Evolutionary conservation across 2,888 invertebrate species (phyloP).

Genomic region (Drosophila koepferae): DNA sequence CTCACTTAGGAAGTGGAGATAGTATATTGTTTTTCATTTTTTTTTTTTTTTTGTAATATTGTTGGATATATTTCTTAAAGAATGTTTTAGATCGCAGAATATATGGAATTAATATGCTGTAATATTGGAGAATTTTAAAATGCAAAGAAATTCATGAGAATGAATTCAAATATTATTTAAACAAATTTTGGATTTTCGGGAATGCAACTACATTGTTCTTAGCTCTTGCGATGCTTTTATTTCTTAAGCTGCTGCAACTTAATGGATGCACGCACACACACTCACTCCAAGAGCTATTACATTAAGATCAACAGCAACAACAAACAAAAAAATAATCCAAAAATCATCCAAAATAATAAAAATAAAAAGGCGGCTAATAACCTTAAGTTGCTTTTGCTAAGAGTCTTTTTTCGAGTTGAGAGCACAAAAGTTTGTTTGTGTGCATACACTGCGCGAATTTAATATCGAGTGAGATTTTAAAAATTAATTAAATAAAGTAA

Average conservation of each 20-base stretch:
- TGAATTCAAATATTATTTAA: background rate
- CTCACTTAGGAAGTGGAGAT: background rate
- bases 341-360: slow-evolving; percentile 41
- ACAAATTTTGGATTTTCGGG: background rate
- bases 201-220: background rate
- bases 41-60: too few relatives aligned
- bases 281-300: slow-evolving; percentile 35
- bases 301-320: slow-evolving; percentile 60
- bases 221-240: background rate
- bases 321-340: slow-evolving; percentile 53
- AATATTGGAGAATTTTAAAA: background rate
- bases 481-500: too few relatives aligned
- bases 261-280: slow-evolving; percentile 16
- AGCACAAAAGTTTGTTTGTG: slow-evolving; percentile 25
- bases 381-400: slow-evolving; percentile 61
- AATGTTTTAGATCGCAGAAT: too few relatives aligned
- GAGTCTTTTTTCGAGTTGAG: slow-evolving; percentile 34
- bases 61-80: background rate
- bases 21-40: background rate
- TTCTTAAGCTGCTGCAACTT: slow-evolving; percentile 26
- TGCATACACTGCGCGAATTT: slow-evolving; percentile 32
- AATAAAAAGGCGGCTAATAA: slow-evolving; percentile 69
- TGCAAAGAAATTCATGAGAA: background rate
- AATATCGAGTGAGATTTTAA: too few relatives aligned
- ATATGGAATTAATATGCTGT: too few relatives aligned